Evolutionary conservation across 2,888 invertebrate species (phyloP).

Genomic region (Ochropleura plecta): DNA sequence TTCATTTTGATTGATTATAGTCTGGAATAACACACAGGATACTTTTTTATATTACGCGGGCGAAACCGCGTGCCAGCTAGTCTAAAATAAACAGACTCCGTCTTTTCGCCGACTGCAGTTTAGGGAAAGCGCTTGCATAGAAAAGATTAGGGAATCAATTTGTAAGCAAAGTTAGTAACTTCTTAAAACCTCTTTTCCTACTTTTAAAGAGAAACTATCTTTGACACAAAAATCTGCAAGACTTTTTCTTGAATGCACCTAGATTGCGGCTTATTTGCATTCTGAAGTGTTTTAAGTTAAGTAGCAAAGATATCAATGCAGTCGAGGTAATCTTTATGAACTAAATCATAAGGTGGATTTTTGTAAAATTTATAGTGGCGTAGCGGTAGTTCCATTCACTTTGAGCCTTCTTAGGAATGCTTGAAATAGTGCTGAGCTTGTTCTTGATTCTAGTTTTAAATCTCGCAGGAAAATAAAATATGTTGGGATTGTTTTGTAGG

Average conservation of each 20-base stretch:
- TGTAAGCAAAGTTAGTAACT: slow-evolving; percentile 26
- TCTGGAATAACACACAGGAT: too few relatives aligned
- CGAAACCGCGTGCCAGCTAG: too few relatives aligned
- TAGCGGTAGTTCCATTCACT: slow-evolving; percentile 47
- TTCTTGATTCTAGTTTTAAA: slow-evolving; percentile 48
- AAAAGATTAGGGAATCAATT: slow-evolving; percentile 28
- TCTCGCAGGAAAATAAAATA: slow-evolving; percentile 20
- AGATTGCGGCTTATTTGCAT: slow-evolving; percentile 72
- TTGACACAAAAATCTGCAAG: slow-evolving; percentile 50
- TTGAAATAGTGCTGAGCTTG: slow-evolving; percentile 56
- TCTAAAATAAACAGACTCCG: background rate
- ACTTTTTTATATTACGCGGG: too few relatives aligned
- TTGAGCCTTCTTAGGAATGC: slow-evolving; percentile 55
- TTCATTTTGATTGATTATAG: too few relatives aligned
- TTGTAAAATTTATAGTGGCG: background rate
- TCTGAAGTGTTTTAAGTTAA: slow-evolving; percentile 67
- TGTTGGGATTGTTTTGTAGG: background rate
- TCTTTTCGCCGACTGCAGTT: background rate
- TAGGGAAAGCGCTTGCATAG: background rate
- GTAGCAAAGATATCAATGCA: slow-evolving; percentile 50
- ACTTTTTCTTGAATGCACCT: slow-evolving; percentile 65
- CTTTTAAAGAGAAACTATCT: slow-evolving; percentile 42
- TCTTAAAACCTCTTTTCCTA: slow-evolving; percentile 26
- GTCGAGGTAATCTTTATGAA: slow-evolving; percentile 2
- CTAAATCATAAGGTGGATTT: background rate